Evolutionary conservation across 2,888 invertebrate genomes (phyloP), one percentile per base, ranked within the genome.

Genomic region (Brachyptera putata): DNA sequence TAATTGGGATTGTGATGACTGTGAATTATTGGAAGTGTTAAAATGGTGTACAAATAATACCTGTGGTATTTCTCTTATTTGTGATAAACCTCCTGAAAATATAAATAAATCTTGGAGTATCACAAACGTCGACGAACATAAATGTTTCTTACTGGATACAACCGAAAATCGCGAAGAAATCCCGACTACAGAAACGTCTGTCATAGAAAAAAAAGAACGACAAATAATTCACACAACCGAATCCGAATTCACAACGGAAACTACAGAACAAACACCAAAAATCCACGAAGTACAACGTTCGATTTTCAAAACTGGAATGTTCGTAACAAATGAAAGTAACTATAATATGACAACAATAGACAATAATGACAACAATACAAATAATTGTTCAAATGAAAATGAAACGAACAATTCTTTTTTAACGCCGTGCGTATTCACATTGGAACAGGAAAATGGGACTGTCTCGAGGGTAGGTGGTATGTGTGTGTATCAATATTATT

Each of bases 401-500:
- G 30, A 7, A 7, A 11, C 7, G 7, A 30, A 30, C 30, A 11
- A 5, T 7, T 11, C 30, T 30, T 30, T n/a, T n/a, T n/a, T n/a
- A n/a, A n/a, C 30, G 30, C 11, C 7, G 30, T 5, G 30, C 11
- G 5, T 5, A 7, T 30, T 30, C 11, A 30, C 7, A 30, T n/a
- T n/a, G n/a, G n/a, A n/a, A n/a, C n/a, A n/a, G n/a, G n/a, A n/a
- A n/a, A n/a, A n/a, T n/a, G n/a, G n/a, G n/a, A n/a, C n/a, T n/a
- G n/a, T n/a, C n/a, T n/a, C n/a, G n/a, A n/a, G n/a, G n/a, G n/a
- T n/a, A n/a, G n/a, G n/a, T n/a, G n/a, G 7, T n/a, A 22, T 46
- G 46, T 53, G 53, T 16, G 53, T 21, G 1, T 53, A 34, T 34
- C 53, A 53, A 34, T 53, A 53, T 36, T 53, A 53, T 22, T 53